Percentiles rank a stretch among this genome's conserved stretches.
These are phyloP conservation scores for Tinamus major DNA, from an alignment of 2,797 vertebrate genomes.

Conservation along the genomic window DNA sequence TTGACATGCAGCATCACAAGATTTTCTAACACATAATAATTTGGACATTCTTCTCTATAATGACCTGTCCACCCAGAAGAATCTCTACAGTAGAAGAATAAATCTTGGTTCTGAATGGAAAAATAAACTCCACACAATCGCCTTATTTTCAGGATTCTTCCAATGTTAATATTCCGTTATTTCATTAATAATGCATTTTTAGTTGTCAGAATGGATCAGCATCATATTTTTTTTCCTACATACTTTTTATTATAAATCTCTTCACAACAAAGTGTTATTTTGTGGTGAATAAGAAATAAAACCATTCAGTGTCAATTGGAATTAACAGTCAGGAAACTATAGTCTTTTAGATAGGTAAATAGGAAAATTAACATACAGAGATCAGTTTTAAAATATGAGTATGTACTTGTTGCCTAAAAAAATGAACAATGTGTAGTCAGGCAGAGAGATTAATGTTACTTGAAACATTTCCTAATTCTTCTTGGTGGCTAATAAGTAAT, in stretches of 20 bases:
- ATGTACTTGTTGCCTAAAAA: conserved; percentile 66
- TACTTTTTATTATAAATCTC: conserved; percentile 80
- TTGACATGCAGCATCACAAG: conserved; percentile 20
- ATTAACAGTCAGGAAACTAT: conserved; percentile 71
- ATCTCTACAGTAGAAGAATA: conserved; percentile 61
- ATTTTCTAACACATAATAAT: background rate
- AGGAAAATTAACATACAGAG: conserved; percentile 74
- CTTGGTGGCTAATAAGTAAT: conserved; percentile 67
- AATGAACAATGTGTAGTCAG: conserved; percentile 60
- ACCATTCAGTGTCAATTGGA: conserved; percentile 72
- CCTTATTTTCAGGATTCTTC: conserved; percentile 73
- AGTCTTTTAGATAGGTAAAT: conserved; percentile 64
- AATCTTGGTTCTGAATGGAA: conserved; percentile 45
- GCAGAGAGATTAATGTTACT: conserved; percentile 70
- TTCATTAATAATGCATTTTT: conserved; percentile 85
- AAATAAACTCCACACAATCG: conserved; percentile 70
- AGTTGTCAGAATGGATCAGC: conserved; percentile 81
- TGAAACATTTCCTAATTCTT: conserved; percentile 72
- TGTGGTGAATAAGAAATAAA: conserved; percentile 76
- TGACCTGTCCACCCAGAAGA: conserved; percentile 33
- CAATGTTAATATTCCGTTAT: conserved; percentile 80
- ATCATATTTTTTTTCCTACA: conserved; percentile 69
- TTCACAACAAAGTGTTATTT: conserved; percentile 77
- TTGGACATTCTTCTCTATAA: conserved; percentile 50
- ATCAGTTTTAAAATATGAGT: conserved; percentile 62